Evolutionary conservation across 2,888 invertebrate genomes (phyloP).

Genomic region (Gandaritis pyraliata): DNA sequence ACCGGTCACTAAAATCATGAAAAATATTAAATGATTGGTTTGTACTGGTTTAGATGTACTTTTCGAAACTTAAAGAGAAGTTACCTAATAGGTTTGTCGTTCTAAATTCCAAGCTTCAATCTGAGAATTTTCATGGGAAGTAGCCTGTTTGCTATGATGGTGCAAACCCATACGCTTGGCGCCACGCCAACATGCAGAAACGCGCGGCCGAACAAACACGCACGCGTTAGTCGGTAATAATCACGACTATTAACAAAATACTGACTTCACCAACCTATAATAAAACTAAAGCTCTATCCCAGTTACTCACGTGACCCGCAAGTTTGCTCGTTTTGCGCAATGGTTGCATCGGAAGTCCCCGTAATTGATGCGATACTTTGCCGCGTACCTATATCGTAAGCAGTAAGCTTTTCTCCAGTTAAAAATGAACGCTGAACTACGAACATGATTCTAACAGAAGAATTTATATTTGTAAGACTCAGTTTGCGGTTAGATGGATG

Average conservation of each 20-base stretch:
- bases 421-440: conserved; percentile 13
- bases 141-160: conserved; percentile 25
- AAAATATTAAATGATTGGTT: no score
- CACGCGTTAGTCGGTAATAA: conserved; percentile 27
- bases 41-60: no score
- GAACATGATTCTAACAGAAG: conserved; percentile 11
- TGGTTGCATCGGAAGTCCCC: conserved; percentile 30
- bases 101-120: neutral
- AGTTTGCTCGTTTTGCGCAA: conserved; percentile 34
- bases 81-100: no score
- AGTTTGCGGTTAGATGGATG: conserved; percentile 16
- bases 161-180: conserved; percentile 38
- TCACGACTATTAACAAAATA: conserved; percentile 27
- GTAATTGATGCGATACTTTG: conserved; percentile 34
- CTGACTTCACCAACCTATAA: conserved; percentile 15
- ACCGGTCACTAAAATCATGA: no score
- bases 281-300: conserved; percentile 12
- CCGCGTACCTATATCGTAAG: conserved; percentile 26
- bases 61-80: no score
- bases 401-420: conserved; percentile 23
- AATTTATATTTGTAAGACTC: conserved; percentile 17
- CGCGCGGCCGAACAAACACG: conserved; percentile 25
- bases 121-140: neutral
- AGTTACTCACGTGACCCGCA: conserved; percentile 24
- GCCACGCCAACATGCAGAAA: conserved; percentile 32